phyloP scores from a whole-genome alignment of 2,888 invertebrate genomes.

The Andrena bicolor region DNA sequence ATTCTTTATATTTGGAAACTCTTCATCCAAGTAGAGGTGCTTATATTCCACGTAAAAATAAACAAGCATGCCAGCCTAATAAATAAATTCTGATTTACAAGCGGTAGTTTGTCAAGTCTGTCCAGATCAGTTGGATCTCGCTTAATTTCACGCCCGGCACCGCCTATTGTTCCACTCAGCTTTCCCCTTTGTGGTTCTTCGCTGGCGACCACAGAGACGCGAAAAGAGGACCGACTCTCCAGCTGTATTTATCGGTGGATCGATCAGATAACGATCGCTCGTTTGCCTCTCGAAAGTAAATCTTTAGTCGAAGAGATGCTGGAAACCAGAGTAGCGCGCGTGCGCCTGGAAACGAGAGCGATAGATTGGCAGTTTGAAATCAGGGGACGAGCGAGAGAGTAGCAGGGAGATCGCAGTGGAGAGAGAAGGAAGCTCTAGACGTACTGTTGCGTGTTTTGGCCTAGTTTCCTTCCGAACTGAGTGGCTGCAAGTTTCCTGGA shows the following conservation, averaged over 20 bases:
- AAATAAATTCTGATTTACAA: not conserved
- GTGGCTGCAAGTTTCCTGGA: slow-evolving; percentile 28
- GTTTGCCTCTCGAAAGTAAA: slow-evolving; percentile 35
- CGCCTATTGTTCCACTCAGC: slow-evolving; percentile 41
- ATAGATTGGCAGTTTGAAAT: not conserved
- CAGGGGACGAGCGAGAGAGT: slow-evolving; percentile 33
- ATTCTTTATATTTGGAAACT: no score
- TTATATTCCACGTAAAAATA: not conserved
- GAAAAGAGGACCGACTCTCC: slow-evolving; percentile 1
- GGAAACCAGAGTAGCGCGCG: not conserved
- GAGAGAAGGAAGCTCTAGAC: slow-evolving; percentile 49
- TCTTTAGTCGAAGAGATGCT: slow-evolving; percentile 6
- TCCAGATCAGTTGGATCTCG: slow-evolving; percentile 17
- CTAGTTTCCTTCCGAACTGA: slow-evolving; percentile 60
- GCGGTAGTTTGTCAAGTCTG: slow-evolving; percentile 15
- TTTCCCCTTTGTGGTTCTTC: slow-evolving; percentile 29
- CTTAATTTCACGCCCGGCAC: slow-evolving; percentile 37
- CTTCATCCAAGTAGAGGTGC: no score
- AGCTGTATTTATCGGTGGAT: slow-evolving; percentile 33
- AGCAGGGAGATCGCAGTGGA: slow-evolving; percentile 18
- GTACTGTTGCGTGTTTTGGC: slow-evolving; percentile 68
- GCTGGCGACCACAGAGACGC: not conserved
- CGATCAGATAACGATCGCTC: slow-evolving; percentile 40
- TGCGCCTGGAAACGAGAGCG: slow-evolving; percentile 19
- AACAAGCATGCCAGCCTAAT: not conserved